Evolutionary conservation across 1,140 invertebrate genomes (phyloP).

Genomic region (Drosophila ironensis): DNA sequence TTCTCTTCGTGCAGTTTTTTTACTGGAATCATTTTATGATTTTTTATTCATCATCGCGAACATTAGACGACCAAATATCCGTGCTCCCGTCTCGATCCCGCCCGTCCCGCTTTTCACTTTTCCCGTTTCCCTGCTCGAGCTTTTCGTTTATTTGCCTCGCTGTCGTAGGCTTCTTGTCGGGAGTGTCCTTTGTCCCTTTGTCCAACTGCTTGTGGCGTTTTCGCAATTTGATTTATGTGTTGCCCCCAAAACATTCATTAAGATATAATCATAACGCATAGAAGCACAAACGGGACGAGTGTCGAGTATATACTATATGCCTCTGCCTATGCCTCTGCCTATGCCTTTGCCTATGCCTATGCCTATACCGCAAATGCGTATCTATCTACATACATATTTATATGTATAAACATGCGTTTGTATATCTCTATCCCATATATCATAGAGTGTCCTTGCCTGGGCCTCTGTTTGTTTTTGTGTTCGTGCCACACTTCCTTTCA

Average conservation of each 20-base stretch:
- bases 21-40: neutral
- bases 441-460: slow-evolving; percentile 15
- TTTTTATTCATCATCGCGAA: neutral
- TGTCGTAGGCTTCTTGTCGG: slow-evolving; percentile 17
- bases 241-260: slow-evolving; percentile 75
- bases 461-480: neutral
- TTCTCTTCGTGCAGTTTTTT: neutral
- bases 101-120: neutral
- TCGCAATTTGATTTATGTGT: slow-evolving; percentile 78
- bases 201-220: slow-evolving; percentile 68
- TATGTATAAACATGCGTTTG: neutral
- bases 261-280: slow-evolving; percentile 76
- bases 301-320: no score
- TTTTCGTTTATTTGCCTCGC: slow-evolving; percentile 16
- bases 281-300: slow-evolving; percentile 6
- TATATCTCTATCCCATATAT: slow-evolving; percentile 11
- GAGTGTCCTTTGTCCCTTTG: slow-evolving; percentile 44
- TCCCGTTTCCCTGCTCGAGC: neutral
- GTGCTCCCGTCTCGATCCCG: neutral
- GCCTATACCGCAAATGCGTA: no score
- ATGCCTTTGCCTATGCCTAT: no score
- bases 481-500: neutral
- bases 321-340: no score
- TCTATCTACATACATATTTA: neutral
- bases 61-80: neutral